These are phyloP conservation scores for Acanthoscelides obtectus DNA, from an alignment of 2,888 invertebrate species.

Conservation along the genomic window DNA sequence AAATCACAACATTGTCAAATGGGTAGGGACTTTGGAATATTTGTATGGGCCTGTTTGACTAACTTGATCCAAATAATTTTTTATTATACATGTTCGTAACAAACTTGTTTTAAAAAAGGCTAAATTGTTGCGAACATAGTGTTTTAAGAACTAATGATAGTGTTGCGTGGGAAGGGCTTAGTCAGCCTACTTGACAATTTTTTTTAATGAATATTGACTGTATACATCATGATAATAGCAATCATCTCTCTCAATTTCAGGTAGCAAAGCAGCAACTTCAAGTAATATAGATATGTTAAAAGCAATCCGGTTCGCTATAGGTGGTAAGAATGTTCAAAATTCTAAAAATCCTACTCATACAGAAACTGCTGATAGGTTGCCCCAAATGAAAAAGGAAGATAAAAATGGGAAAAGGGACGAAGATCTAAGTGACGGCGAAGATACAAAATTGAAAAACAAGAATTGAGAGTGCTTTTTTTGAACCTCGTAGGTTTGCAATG, in stretches of 20 bases:
- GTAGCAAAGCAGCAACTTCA: conserved; percentile 58
- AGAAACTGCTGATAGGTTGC: conserved; percentile 24
- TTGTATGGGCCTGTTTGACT: too few relatives aligned
- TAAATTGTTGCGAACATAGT: too few relatives aligned
- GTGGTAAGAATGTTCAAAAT: conserved; percentile 42
- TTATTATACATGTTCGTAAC: too few relatives aligned
- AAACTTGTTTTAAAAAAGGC: too few relatives aligned
- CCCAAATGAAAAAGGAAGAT: conserved; percentile 21
- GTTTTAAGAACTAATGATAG: too few relatives aligned
- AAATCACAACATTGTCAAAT: too few relatives aligned
- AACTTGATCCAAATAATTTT: too few relatives aligned
- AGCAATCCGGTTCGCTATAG: conserved; percentile 57
- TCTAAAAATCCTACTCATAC: conserved; percentile 17
- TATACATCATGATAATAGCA: too few relatives aligned
- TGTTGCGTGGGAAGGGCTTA: too few relatives aligned
- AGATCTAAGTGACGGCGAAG: conserved; percentile 33
- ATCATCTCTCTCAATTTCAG: conserved; percentile 45
- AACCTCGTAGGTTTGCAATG: not conserved
- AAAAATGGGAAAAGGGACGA: conserved; percentile 11
- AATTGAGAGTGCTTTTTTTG: conserved; percentile 28
- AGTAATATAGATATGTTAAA: conserved; percentile 56
- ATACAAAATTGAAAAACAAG: conserved; percentile 42
- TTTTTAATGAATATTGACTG: too few relatives aligned
- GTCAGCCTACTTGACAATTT: too few relatives aligned
- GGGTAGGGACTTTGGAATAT: too few relatives aligned